Conservation (phyloP, 2,113 vertebrate genomes). For the Chionomys nivalis region DNA sequence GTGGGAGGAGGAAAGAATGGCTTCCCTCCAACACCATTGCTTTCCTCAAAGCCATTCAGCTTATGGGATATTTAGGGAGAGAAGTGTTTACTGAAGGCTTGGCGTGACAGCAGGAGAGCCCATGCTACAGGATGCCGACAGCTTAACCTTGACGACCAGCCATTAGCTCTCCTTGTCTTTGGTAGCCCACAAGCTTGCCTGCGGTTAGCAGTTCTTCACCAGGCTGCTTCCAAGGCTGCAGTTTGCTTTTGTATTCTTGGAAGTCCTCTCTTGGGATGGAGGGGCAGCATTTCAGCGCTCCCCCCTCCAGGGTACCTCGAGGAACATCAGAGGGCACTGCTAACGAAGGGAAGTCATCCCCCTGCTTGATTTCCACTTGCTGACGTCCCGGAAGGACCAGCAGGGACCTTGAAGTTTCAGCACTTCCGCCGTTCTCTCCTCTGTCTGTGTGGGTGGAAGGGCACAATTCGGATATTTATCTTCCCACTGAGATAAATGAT, state of each 20-base stretch:
- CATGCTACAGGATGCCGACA: background rate
- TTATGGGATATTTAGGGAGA: background rate
- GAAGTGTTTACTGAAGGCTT: background rate
- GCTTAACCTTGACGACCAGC: rapidly evolving
- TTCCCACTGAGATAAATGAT: background rate
- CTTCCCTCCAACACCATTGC: background rate
- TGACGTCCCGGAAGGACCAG: background rate
- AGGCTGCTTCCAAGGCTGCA: background rate
- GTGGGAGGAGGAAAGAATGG: background rate
- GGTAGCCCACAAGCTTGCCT: background rate
- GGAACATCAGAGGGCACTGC: background rate
- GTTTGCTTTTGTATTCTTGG: background rate
- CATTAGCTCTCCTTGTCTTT: background rate
- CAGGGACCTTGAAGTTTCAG: background rate
- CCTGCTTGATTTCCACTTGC: background rate
- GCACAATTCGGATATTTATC: background rate
- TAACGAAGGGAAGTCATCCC: background rate
- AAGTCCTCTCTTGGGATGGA: rapidly evolving
- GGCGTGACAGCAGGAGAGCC: rapidly evolving
- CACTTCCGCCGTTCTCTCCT: background rate
- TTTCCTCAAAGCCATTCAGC: background rate
- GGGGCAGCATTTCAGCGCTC: background rate
- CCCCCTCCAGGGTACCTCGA: background rate
- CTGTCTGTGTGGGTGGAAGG: background rate
- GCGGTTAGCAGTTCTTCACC: background rate